These are phyloP conservation scores for Aphidius colemani DNA, from an alignment of 2,888 invertebrate genomes.

Conservation along the genomic window DNA sequence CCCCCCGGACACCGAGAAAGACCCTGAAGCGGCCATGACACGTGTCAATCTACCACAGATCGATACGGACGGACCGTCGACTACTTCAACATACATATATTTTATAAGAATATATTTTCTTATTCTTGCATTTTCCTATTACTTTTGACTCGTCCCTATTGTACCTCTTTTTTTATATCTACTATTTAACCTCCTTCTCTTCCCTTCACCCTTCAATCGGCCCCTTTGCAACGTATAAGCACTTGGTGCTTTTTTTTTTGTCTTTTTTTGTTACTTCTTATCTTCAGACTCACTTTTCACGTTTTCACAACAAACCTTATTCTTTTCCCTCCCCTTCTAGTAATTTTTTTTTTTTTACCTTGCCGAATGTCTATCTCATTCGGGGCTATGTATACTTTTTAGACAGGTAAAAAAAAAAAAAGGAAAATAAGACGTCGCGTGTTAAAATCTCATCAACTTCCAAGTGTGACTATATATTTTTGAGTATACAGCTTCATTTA, in stretches of 20 bases:
- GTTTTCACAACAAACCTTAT: too few species aligned
- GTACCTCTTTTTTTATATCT: conserved; percentile 5
- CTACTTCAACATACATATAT: not conserved
- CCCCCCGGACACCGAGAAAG: conserved; percentile 12
- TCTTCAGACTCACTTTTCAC: not conserved
- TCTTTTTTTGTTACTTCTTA: not conserved
- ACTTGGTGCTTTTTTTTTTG: not conserved
- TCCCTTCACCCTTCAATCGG: conserved; percentile 4
- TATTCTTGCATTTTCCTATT: conserved; percentile 30
- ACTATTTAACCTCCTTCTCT: conserved; percentile 2
- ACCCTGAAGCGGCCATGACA: conserved; percentile 58
- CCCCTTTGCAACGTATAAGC: not conserved
- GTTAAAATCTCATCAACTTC: conserved; percentile 27
- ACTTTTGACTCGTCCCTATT: conserved; percentile 16
- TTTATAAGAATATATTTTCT: conserved; percentile 23
- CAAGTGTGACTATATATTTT: conserved; percentile 4
- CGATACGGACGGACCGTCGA: conserved; percentile 56
- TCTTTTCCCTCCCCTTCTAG: too few species aligned
- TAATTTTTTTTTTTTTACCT: conserved; percentile 4
- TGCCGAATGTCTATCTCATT: conserved; percentile 12
- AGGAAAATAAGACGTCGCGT: conserved; percentile 26
- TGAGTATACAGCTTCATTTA: not conserved
- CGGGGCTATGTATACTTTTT: not conserved
- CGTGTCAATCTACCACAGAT: conserved; percentile 61
- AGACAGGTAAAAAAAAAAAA: conserved; percentile 5